These are phyloP conservation scores for Diadromus collaris DNA, from an alignment of 2,888 invertebrate species.

Conservation along the genomic window DNA sequence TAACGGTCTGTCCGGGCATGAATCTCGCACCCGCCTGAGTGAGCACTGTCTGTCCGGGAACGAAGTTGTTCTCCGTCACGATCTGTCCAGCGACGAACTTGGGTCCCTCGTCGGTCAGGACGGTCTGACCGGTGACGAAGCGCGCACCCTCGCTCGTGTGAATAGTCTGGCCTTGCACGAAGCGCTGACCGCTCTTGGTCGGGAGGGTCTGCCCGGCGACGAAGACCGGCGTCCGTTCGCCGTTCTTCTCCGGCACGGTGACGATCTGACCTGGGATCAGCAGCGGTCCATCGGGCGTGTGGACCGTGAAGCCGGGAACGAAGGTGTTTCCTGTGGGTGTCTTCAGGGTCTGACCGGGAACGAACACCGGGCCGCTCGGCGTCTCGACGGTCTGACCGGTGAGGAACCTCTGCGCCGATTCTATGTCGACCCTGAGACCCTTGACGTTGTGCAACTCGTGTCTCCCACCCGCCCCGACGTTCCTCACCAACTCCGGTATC, in stretches of 20 bases:
- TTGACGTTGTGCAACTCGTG: slow-evolving; percentile 84
- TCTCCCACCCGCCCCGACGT: slow-evolving; percentile 82
- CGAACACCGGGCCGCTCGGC: slow-evolving; percentile 86
- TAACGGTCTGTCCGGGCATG: slow-evolving; percentile 84
- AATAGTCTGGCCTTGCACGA: slow-evolving; percentile 85
- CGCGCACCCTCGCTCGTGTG: slow-evolving; percentile 82
- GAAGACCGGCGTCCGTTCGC: slow-evolving; percentile 83
- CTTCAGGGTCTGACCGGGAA: slow-evolving; percentile 88
- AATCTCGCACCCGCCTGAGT: slow-evolving; percentile 81
- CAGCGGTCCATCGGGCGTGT: slow-evolving; percentile 85
- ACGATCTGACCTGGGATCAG: slow-evolving; percentile 89
- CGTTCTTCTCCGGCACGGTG: slow-evolving; percentile 80
- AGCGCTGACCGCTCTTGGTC: slow-evolving; percentile 82
- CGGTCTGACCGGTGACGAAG: slow-evolving; percentile 85
- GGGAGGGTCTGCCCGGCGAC: slow-evolving; percentile 86
- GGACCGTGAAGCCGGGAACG: slow-evolving; percentile 88
- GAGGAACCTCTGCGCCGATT: slow-evolving; percentile 86
- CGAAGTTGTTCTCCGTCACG: slow-evolving; percentile 79
- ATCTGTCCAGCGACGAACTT: slow-evolving; percentile 85
- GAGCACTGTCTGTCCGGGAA: slow-evolving; percentile 76
- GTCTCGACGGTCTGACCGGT: slow-evolving; percentile 88
- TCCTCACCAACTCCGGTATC: slow-evolving; percentile 83
- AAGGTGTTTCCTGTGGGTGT: slow-evolving; percentile 86
- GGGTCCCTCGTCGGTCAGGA: slow-evolving; percentile 83
- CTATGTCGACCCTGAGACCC: slow-evolving; percentile 84